Evolutionary conservation across 2,797 vertebrate species (phyloP), one percentile per base, ranked within the genome.

Genomic region (Gadopsis bispinosus): DNA sequence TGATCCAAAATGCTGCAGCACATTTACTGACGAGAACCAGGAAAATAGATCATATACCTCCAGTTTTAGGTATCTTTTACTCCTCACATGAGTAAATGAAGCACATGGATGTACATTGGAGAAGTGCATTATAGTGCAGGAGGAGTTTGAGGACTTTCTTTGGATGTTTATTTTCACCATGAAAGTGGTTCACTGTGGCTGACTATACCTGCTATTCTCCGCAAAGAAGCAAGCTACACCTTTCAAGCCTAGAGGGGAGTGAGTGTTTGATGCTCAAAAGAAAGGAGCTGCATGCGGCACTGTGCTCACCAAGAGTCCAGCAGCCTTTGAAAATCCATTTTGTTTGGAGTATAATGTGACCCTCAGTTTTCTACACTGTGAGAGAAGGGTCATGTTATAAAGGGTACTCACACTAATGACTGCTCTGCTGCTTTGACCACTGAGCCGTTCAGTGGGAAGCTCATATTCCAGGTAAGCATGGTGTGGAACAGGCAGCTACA

Each of bases 321-420:
- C 17, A 33, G 48, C 62, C n/a, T 59, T 60, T 69, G 45, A 69
- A 76, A 72, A 68, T 33, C 56, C 58, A 50, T 43, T 78, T 68
- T 43, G 51, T 67, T 58, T 60, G 29, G 16, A 35, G 35, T 50
- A 29, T 16, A 69, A 47, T 8, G 50, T 16, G 19, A 39, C 55
- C 31, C 43, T 51, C 39, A n/a, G 26, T 60, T 47, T 58, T 72
- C 31, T 35, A 59, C 11, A n/a, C 22, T 20, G 29, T 54, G n/a
- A 53, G 12, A 48, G n/a, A 19, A n/a, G 1, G 43, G 69, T 69
- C 54, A 53, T 29, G 41, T 69, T 48, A 50, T 54, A 63, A 69
- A 51, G 22, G 53, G 31, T 14, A 59, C 71, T 78, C 75, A 77
- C 64, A 55, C 59, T 79, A 62, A 82, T 71, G 63, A 65, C 33